phyloP scores from a whole-genome alignment of 1,140 invertebrate genomes.

The Drosophila ananassae region DNA sequence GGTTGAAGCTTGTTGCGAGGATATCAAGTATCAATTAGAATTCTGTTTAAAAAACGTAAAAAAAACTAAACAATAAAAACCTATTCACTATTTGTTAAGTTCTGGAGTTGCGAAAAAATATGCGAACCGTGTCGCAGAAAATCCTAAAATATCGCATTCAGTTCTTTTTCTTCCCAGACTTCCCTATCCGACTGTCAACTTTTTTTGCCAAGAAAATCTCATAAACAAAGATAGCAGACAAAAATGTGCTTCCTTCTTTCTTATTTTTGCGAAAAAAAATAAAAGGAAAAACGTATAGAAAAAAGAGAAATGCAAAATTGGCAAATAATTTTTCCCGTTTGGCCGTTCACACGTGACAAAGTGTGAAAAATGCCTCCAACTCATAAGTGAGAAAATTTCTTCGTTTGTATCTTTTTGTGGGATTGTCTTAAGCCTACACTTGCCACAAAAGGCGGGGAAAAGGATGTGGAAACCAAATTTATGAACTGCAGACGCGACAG shows the following conservation, averaged over 20 bases:
- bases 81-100: too few relatives aligned
- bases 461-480: constrained; percentile 66
- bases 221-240: constrained; percentile 29
- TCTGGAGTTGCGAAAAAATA: neutral
- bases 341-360: constrained; percentile 60
- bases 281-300: neutral
- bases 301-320: constrained; percentile 44
- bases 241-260: constrained; percentile 27
- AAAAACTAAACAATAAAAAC: neutral
- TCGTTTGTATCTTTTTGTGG: constrained; percentile 41
- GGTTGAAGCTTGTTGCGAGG: neutral
- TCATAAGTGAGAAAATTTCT: constrained; percentile 40
- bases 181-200: constrained; percentile 9
- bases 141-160: constrained; percentile 8
- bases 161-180: constrained; percentile 1
- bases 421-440: constrained; percentile 59
- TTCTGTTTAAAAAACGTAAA: too few relatives aligned
- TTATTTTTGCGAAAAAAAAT: constrained; percentile 14
- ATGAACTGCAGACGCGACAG: constrained; percentile 72
- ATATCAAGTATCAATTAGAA: neutral
- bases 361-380: constrained; percentile 70
- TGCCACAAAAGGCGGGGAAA: constrained; percentile 35
- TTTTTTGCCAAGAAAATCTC: constrained; percentile 20
- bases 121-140: neutral
- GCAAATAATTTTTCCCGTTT: constrained; percentile 51